Evolutionary conservation across 1,140 invertebrate species (phyloP), one percentile per base, ranked within the genome.

Genomic region (Diorhabda sublineata): DNA sequence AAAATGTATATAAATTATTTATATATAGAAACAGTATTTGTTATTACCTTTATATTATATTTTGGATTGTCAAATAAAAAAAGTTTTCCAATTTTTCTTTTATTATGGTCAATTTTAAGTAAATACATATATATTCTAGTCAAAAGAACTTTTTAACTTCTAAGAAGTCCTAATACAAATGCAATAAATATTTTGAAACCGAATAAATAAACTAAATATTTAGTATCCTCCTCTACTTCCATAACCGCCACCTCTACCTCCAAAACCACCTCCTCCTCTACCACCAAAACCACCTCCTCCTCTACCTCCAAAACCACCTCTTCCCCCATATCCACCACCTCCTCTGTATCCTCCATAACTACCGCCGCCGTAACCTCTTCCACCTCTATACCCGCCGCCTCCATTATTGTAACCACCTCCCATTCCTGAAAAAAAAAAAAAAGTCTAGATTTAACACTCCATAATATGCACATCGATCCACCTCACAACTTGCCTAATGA

Each of bases 291-390:
- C 64, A 8, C 64, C 58, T 44, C 6, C 11, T n/a, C 43, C 45
- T 56, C 73, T 58, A 9, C 72, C 71, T 47, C 73, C 61, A 57
- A 58, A 67, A 26, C 70, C 68, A 56, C 71, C 67, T 52, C 68
- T 45, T 70, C 69, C 58, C 62, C 66, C 47, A 58, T 68, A 47
- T 66, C 69, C 45, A 67, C 74, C 57, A 41, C 62, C 3, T 67
- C 59, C 67, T 43, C 73, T 68, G n/a, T 69, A 64, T 41, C 67
- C 43, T 58, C 64, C 61, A 44, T 47, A 47, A 60, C 64, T 62
- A 52, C 63, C 66, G 8, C 66, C 42, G 47, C 64, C 67, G n/a
- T 67, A 66, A 26, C 61, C 26, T 43, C 69, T 6, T n/a, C n/a
- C 70, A 7, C 73, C 70, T 45, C 70, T 65, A 61, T 64, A 64